A percentile compares a stretch with the other conserved stretches of the same genome.
phyloP scores from a whole-genome alignment of 1,140 invertebrate species.

The Dendrolimus kikuchii region DNA sequence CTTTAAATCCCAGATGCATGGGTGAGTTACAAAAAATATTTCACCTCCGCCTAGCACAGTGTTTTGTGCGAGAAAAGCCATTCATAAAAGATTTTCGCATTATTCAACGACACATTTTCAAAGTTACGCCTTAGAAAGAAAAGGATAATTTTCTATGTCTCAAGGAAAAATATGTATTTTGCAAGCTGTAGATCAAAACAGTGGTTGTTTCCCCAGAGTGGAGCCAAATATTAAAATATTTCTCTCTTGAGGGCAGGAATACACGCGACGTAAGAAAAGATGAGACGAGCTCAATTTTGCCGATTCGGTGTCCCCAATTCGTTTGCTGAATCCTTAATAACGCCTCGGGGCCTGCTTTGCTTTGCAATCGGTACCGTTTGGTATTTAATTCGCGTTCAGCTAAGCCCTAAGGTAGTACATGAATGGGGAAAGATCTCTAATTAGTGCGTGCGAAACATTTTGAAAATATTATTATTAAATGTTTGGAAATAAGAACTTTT shows the following conservation, averaged over 20 bases:
- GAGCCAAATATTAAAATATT: slow-evolving; percentile 57
- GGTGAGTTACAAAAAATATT: slow-evolving; percentile 29
- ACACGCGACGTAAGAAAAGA: slow-evolving; percentile 62
- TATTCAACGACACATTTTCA: slow-evolving; percentile 49
- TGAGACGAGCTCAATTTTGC: slow-evolving; percentile 62
- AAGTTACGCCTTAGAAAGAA: slow-evolving; percentile 40
- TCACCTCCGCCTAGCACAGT: slow-evolving; percentile 12
- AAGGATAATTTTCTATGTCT: slow-evolving; percentile 40
- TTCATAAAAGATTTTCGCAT: slow-evolving; percentile 48
- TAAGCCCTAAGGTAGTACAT: slow-evolving; percentile 13
- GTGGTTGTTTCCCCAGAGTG: slow-evolving; percentile 41
- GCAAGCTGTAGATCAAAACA: slow-evolving; percentile 60
- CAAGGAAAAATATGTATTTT: slow-evolving; percentile 42
- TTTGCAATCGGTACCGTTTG: slow-evolving; percentile 49
- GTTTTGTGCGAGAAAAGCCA: slow-evolving; percentile 31
- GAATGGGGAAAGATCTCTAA: slow-evolving; percentile 46
- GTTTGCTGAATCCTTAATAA: slow-evolving; percentile 64
- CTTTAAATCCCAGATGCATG: not conserved
- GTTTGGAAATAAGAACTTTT: not conserved
- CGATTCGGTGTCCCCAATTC: slow-evolving; percentile 65
- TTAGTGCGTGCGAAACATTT: slow-evolving; percentile 27
- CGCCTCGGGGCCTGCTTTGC: slow-evolving; percentile 38
- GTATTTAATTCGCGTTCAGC: slow-evolving; percentile 53
- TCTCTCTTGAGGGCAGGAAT: slow-evolving; percentile 42
- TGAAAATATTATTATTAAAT: slow-evolving; percentile 15